These are phyloP conservation scores for Catalaphyllia jardinei DNA, from an alignment of 64 coral and sea anemone genomes.

Conservation along the genomic window DNA sequence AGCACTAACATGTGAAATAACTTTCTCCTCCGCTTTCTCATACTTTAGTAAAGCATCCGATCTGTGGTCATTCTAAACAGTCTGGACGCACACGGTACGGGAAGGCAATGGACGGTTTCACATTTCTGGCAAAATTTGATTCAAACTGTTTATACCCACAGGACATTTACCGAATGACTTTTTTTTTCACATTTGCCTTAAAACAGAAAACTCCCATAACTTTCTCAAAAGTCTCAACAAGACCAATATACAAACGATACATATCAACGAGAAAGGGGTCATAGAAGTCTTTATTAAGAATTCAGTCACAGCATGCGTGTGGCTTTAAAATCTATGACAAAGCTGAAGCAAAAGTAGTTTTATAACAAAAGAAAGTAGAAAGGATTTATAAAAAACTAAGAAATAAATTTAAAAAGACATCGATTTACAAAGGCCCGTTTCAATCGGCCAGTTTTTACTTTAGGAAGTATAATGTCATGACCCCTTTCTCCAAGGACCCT, in stretches of 20 bases:
- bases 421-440: no score
- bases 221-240: not conserved
- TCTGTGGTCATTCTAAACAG: constrained; percentile 38
- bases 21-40: constrained; percentile 4
- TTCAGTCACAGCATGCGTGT: no score
- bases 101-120: constrained; percentile 15
- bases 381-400: no score
- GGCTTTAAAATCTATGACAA: no score
- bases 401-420: no score
- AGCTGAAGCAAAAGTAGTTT: no score
- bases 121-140: constrained; percentile 8
- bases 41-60: not conserved
- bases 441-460: no score
- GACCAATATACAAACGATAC: constrained; percentile 33
- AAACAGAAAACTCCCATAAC: constrained; percentile 30
- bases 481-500: no score
- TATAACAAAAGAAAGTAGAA: no score
- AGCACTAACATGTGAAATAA: not conserved
- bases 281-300: no score
- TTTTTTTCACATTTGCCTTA: constrained; percentile 13
- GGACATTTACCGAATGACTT: not conserved
- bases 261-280: constrained; percentile 27
- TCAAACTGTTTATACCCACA: not conserved
- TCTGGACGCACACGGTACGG: constrained; percentile 18
- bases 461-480: no score